phyloP scores from a whole-genome alignment of 2,888 invertebrate species.

The Leuctra nigra region DNA sequence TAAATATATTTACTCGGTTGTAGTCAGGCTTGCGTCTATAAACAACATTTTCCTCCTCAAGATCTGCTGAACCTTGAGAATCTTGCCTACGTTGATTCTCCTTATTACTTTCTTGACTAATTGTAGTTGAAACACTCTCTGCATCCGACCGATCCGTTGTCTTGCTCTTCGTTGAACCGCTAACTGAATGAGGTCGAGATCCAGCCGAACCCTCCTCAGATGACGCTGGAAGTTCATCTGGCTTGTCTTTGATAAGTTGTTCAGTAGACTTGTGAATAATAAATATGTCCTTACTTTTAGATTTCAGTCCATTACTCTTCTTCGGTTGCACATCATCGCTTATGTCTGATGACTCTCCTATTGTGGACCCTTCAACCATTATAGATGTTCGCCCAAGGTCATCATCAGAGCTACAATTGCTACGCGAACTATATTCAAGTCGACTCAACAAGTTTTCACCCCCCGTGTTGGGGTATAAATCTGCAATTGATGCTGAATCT shows the following conservation, averaged over 20 bases:
- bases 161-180: slow-evolving; percentile 20
- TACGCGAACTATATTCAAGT: slow-evolving; percentile 32
- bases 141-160: slow-evolving; percentile 54
- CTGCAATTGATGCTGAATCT: slow-evolving; percentile 51
- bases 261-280: slow-evolving; percentile 28
- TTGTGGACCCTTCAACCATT: slow-evolving; percentile 43
- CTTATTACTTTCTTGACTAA: slow-evolving; percentile 65
- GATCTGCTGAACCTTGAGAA: slow-evolving; percentile 39
- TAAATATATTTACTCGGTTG: slow-evolving; percentile 32
- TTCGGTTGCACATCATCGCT: slow-evolving; percentile 37
- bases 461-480: slow-evolving; percentile 17
- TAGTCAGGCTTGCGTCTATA: slow-evolving; percentile 58
- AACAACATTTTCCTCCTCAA: slow-evolving; percentile 56
- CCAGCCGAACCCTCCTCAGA: slow-evolving; percentile 59
- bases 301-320: slow-evolving; percentile 45
- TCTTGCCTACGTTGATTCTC: slow-evolving; percentile 37
- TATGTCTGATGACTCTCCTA: slow-evolving; percentile 36
- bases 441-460: slow-evolving; percentile 22
- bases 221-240: slow-evolving; percentile 28
- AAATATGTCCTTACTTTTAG: slow-evolving; percentile 39
- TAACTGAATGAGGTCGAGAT: slow-evolving; percentile 38
- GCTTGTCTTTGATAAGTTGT: neutral
- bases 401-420: slow-evolving; percentile 34
- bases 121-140: slow-evolving; percentile 73
- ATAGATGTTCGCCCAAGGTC: slow-evolving; percentile 42